Percentiles rank a stretch among this genome's conserved stretches.
phyloP scores from a whole-genome alignment of 2,797 vertebrate species.

The Euthynnus affinis region DNA sequence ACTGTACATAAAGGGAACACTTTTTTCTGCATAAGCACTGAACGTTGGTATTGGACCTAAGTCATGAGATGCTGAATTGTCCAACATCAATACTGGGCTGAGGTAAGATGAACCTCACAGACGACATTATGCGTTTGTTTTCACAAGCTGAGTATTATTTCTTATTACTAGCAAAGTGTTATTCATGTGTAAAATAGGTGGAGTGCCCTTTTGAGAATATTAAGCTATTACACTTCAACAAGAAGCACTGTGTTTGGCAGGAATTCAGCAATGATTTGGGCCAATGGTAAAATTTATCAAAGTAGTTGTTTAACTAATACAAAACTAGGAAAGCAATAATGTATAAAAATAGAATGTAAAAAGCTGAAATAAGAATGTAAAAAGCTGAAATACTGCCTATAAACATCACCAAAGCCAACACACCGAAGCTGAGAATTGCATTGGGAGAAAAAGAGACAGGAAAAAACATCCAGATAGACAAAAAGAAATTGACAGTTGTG shows the following conservation, averaged over 20 bases:
- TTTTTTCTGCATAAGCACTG: too few relatives aligned
- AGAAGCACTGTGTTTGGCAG: neutral
- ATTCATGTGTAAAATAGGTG: too few relatives aligned
- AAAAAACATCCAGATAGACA: constrained; percentile 9
- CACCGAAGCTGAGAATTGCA: neutral
- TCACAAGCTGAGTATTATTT: too few relatives aligned
- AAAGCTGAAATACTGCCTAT: neutral
- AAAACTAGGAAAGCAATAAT: neutral
- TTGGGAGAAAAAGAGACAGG: neutral
- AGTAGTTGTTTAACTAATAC: neutral
- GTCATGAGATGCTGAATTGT: neutral
- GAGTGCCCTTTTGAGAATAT: neutral
- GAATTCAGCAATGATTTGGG: neutral
- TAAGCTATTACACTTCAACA: neutral
- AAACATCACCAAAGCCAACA: neutral
- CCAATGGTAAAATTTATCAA: neutral
- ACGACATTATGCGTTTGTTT: neutral
- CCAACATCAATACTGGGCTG: neutral
- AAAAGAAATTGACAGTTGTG: neutral
- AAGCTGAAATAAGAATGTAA: neutral
- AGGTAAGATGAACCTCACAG: neutral
- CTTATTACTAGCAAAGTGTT: too few relatives aligned
- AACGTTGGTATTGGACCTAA: neutral
- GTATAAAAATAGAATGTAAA: neutral
- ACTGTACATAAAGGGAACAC: neutral